These are phyloP conservation scores for Ethmia dodecea DNA, from an alignment of 2,888 invertebrate genomes.

Conservation along the genomic window DNA sequence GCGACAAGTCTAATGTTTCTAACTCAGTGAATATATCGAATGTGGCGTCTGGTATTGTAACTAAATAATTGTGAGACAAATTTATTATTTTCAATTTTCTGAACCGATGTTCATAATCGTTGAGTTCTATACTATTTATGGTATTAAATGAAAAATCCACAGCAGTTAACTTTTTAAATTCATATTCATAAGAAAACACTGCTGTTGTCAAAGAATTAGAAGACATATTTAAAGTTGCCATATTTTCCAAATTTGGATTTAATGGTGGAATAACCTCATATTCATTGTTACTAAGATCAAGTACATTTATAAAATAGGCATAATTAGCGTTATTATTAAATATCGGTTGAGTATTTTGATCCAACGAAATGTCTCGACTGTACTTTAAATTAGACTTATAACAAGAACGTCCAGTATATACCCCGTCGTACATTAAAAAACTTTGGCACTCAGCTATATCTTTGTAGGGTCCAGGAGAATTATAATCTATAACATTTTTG, in stretches of 20 bases:
- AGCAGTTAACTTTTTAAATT: slow-evolving; percentile 26
- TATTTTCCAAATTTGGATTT: slow-evolving; percentile 25
- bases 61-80: slow-evolving; percentile 42
- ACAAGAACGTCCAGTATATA: too few relatives aligned
- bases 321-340: too few relatives aligned
- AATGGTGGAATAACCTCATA: slow-evolving; percentile 26
- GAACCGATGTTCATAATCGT: slow-evolving; percentile 19
- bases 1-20: slow-evolving; percentile 39
- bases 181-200: slow-evolving; percentile 27
- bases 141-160: slow-evolving; percentile 47
- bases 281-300: slow-evolving; percentile 34
- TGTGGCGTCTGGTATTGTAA: slow-evolving; percentile 29
- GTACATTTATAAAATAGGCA: too few relatives aligned
- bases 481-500: too few relatives aligned
- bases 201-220: slow-evolving; percentile 33
- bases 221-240: slow-evolving; percentile 36
- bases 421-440: too few relatives aligned
- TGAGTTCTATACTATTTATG: slow-evolving; percentile 29
- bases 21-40: slow-evolving; percentile 37
- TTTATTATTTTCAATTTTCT: slow-evolving; percentile 32
- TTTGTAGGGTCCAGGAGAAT: too few relatives aligned
- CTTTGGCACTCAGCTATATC: too few relatives aligned
- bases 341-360: too few relatives aligned
- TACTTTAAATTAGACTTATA: too few relatives aligned
- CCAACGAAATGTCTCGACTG: too few relatives aligned